Evolutionary conservation across 2,888 invertebrate genomes (phyloP), one percentile per base, ranked within the genome.

Genomic region (Cheilosia scutellata): DNA sequence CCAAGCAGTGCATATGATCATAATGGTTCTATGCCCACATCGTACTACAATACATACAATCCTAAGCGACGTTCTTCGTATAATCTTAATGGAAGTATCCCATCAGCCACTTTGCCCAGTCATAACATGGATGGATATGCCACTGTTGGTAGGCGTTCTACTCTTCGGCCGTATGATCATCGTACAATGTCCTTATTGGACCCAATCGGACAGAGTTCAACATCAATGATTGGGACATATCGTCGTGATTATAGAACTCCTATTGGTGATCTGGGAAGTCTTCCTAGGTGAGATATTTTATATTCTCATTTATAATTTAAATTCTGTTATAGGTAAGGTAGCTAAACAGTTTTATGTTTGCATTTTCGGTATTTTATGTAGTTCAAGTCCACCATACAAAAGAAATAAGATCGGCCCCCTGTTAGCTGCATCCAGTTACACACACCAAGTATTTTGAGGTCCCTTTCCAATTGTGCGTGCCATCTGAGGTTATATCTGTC

Each of bases 21-120:
- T n/a, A 84, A 71, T 11, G 55, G 70, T 20, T 44, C 70, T 27
- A 71, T 33, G 7, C 70, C 77, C 27, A 86, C 88, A 29, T 90
- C 89, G n/a, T 91, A 91, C 87, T 92, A 91, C 80, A 91, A 89
- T 70, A 92, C 92, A 3, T 92, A 92, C 76, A 92, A 91, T 87
- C 92, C 92, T 4, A 92, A 92, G 77, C 90, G 92, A 16, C 90
- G 92, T 33, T 92, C 91, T 3, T 92, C 92, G 3, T 91, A 91
- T 51, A 91, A 90, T 7, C 86, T 90, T 0, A 92, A 91, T 63
- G 90, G 90, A 29, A 88, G 88, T 4, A 55, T 90, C 76, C 77
- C 90, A 0, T 87, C 70, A 27, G 37, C 89, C 1, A 87, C 79
- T 6, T 74, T 82, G 2, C 88, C 89, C 40, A 89, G 88, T 6